Evolutionary conservation across 2,797 vertebrate genomes (phyloP).

Genomic region (Sebastes itinus): DNA sequence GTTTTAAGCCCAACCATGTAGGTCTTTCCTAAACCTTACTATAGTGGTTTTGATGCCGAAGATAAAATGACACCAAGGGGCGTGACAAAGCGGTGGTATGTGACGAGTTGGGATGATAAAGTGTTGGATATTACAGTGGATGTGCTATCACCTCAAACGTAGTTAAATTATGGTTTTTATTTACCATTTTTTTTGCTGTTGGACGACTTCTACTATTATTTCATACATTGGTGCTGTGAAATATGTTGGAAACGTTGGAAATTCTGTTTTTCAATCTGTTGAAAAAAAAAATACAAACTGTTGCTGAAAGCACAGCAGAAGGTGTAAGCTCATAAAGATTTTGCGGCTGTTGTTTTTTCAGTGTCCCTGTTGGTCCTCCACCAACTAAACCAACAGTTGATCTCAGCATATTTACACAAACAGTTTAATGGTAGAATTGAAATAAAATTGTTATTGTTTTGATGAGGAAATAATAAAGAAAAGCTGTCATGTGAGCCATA

Average conservation of each 20-base stretch:
- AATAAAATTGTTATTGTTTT: not conserved
- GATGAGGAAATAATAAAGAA: too few species aligned
- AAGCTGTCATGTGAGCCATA: not conserved
- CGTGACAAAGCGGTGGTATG: too few species aligned
- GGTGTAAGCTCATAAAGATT: slow-evolving; percentile 3
- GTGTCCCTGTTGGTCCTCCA: not conserved
- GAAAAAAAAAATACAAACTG: not conserved
- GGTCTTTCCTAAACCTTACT: too few species aligned
- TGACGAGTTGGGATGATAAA: too few species aligned
- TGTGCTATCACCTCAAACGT: not conserved
- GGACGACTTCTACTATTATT: not conserved
- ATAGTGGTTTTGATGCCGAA: too few species aligned
- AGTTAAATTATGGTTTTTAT: not conserved
- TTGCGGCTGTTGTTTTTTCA: not conserved
- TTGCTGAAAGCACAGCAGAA: slow-evolving; percentile 23
- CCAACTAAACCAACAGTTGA: not conserved
- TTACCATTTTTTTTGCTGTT: not conserved
- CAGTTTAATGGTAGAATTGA: not conserved
- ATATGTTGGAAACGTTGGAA: slow-evolving; percentile 24
- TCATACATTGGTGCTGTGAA: slow-evolving; percentile 9
- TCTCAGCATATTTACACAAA: not conserved
- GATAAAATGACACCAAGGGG: too few species aligned
- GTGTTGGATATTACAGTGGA: not conserved
- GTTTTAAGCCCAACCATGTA: too few species aligned
- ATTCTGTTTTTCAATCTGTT: slow-evolving; percentile 19